These are phyloP conservation scores for Tachina grossa DNA, from an alignment of 2,888 invertebrate genomes.

Conservation along the genomic window DNA sequence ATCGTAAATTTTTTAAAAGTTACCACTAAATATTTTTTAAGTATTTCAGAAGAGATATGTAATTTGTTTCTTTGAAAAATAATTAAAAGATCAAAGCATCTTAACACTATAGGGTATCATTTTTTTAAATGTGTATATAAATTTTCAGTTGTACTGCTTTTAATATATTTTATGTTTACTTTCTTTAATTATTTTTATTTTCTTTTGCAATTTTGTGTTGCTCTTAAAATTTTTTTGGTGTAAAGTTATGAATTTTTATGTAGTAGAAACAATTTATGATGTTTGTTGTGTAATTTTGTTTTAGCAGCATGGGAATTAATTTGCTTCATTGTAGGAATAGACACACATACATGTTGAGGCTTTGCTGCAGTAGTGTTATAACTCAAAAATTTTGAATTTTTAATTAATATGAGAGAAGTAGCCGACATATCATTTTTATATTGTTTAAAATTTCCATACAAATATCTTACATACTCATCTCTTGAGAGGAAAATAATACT, in stretches of 20 bases:
- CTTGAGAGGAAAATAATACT: too few relatives aligned
- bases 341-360: neutral
- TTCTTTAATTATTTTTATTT: neutral
- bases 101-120: neutral
- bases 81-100: neutral
- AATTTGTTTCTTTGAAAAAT: too few relatives aligned
- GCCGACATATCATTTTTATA: too few relatives aligned
- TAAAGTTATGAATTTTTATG: constrained; percentile 74
- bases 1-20: too few relatives aligned
- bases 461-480: too few relatives aligned
- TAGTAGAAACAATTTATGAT: constrained; percentile 71
- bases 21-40: too few relatives aligned
- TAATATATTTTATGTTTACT: constrained; percentile 24
- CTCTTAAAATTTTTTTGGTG: constrained; percentile 37
- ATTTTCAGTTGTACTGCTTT: constrained; percentile 20
- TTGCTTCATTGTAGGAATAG: neutral
- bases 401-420: too few relatives aligned
- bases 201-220: neutral
- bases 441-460: too few relatives aligned
- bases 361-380: neutral
- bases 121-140: neutral
- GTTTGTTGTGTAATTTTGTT: constrained; percentile 52
- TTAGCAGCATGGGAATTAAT: neutral
- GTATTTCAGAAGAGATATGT: too few relatives aligned
- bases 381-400: neutral